Evolutionary conservation across 30 jellyfish, hydroid and myxozoan species (phyloP).

Genomic region (Aurelia sp.): DNA sequence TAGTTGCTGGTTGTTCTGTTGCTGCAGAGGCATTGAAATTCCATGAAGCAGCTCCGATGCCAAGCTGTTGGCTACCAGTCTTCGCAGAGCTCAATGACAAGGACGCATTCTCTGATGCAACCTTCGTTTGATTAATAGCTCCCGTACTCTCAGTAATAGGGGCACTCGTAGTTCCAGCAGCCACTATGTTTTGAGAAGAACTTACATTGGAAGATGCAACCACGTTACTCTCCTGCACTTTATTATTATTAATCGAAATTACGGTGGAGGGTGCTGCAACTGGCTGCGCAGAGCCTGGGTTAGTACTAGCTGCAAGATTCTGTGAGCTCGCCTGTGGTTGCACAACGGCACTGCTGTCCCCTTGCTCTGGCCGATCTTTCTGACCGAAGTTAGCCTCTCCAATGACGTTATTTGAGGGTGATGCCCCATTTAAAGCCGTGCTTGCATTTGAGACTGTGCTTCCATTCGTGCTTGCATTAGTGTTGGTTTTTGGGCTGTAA

Average conservation of each 20-base stretch:
- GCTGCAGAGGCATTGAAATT: slow-evolving; percentile 10
- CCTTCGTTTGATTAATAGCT: not conserved
- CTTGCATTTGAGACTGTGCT: too few species aligned
- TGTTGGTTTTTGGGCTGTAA: not conserved
- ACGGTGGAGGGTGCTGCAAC: too few species aligned
- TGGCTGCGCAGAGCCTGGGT: too few species aligned
- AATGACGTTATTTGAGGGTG: not conserved
- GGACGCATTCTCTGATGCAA: not conserved
- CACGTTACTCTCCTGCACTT: too few species aligned
- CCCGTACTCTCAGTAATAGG: not conserved
- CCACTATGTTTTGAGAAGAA: not conserved
- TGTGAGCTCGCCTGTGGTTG: not conserved
- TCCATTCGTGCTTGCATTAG: too few species aligned
- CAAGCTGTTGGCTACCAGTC: not conserved
- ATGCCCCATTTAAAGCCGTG: slow-evolving; percentile 1
- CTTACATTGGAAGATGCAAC: too few species aligned
- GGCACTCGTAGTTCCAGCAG: not conserved
- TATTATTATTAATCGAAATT: too few species aligned
- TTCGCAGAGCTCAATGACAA: not conserved
- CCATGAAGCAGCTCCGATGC: slow-evolving; percentile 30
- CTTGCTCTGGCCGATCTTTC: slow-evolving; percentile 44
- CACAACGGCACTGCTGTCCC: slow-evolving; percentile 10
- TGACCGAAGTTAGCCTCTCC: slow-evolving; percentile 6
- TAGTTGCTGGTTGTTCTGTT: not conserved
- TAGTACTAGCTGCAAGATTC: not conserved